Percentiles rank a stretch among this genome's conserved stretches.
These are phyloP conservation scores for Mesorhabditis spiculigera DNA, from an alignment of 2,888 invertebrate species.

Conservation along the genomic window DNA sequence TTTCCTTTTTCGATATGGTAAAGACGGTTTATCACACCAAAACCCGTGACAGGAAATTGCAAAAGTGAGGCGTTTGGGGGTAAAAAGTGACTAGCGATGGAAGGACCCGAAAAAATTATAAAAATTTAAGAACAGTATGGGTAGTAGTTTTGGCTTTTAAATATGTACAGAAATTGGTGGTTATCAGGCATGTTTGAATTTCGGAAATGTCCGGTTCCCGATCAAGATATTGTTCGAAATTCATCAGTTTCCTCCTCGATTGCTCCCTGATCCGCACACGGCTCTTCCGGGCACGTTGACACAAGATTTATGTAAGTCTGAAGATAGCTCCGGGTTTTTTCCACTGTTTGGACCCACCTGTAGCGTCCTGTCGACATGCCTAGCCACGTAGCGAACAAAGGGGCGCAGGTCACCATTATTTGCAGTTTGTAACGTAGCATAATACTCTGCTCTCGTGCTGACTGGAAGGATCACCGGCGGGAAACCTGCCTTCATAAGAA, in stretches of 20 bases:
- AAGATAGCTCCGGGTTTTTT: background rate
- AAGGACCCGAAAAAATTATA: background rate
- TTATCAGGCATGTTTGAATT: too few species aligned
- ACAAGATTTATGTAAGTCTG: background rate
- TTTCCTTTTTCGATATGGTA: background rate
- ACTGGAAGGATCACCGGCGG: slow-evolving; percentile 73
- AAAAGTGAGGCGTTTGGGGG: too few species aligned
- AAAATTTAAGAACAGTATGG: background rate
- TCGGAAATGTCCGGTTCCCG: too few species aligned
- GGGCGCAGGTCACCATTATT: slow-evolving; percentile 92
- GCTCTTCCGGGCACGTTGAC: background rate
- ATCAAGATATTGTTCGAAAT: too few species aligned
- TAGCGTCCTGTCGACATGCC: slow-evolving; percentile 43
- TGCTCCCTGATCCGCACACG: background rate
- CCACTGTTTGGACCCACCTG: slow-evolving; percentile 25
- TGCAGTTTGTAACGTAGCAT: slow-evolving; percentile 81
- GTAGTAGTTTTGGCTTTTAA: too few species aligned
- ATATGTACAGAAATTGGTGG: too few species aligned
- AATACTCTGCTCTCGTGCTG: slow-evolving; percentile 63
- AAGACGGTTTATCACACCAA: background rate
- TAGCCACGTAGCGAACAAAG: slow-evolving; percentile 88
- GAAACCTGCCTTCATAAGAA: slow-evolving; percentile 88
- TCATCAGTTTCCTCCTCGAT: background rate
- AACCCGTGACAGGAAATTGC: background rate
- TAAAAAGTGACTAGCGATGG: background rate